Evolutionary conservation across 2,888 invertebrate genomes (phyloP).

Genomic region (Phengaris alcon): DNA sequence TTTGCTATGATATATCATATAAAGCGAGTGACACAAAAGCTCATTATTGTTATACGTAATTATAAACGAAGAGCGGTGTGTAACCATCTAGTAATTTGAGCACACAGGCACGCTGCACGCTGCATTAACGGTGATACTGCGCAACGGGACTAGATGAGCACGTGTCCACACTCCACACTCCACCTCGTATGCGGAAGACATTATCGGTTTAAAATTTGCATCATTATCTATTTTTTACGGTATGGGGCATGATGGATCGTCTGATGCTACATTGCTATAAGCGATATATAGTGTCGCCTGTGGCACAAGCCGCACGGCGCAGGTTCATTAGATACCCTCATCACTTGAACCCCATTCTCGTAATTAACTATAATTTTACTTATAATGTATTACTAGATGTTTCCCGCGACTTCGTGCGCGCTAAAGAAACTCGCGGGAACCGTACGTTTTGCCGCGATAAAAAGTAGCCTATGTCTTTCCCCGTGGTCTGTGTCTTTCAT

Average conservation of each 20-base stretch:
- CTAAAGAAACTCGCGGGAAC: too few species aligned
- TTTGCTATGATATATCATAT: neutral
- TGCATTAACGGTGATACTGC: neutral
- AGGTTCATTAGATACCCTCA: too few species aligned
- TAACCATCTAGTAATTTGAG: neutral
- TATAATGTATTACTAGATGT: too few species aligned
- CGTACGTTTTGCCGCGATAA: too few species aligned
- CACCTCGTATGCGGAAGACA: constrained; percentile 1
- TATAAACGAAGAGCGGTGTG: neutral
- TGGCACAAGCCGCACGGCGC: too few species aligned
- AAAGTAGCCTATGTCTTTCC: too few species aligned
- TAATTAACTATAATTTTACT: too few species aligned
- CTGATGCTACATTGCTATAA: too few species aligned
- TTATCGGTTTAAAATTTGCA: constrained; percentile 2
- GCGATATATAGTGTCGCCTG: too few species aligned
- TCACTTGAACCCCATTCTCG: too few species aligned
- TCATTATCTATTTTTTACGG: constrained; percentile 11
- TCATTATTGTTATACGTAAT: neutral
- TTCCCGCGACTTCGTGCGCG: too few species aligned
- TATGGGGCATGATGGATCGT: neutral
- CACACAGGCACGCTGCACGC: neutral
- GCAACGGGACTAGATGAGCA: neutral
- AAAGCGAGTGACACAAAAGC: neutral
- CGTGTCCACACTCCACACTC: neutral
- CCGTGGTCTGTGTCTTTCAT: too few species aligned